A percentile compares a stretch with the other conserved stretches of the same genome.
Conservation (phyloP, 2,888 invertebrate species). For the Ephialtes manifestator region DNA sequence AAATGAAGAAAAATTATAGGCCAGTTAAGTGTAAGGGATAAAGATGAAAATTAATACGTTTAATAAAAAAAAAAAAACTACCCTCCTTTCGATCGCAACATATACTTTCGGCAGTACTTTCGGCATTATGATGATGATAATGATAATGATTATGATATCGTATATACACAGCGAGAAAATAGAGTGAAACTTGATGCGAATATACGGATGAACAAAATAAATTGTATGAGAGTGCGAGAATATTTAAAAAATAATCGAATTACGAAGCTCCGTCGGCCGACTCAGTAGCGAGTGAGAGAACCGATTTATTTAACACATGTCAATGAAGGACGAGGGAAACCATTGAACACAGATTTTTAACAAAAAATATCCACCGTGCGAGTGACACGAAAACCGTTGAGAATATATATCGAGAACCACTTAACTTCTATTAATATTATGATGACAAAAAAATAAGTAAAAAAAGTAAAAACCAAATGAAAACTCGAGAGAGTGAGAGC, state of each 20-base stretch:
- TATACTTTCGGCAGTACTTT: constrained; percentile 73
- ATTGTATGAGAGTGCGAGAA: constrained; percentile 73
- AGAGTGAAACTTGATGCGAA: constrained; percentile 61
- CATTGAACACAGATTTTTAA: constrained; percentile 6
- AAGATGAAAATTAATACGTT: constrained; percentile 79
- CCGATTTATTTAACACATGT: constrained; percentile 53
- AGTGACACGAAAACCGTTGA: constrained; percentile 26
- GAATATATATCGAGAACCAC: constrained; percentile 44
- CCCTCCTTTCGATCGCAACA: constrained; percentile 70
- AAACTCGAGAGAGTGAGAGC: neutral
- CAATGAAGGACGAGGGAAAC: constrained; percentile 32
- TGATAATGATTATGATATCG: constrained; percentile 69
- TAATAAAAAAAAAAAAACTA: constrained; percentile 67
- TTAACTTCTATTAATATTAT: constrained; percentile 44
- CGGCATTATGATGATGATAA: constrained; percentile 69
- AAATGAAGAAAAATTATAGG: constrained; percentile 72
- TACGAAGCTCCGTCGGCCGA: constrained; percentile 83
- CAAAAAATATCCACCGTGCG: constrained; percentile 14
- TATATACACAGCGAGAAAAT: constrained; percentile 61
- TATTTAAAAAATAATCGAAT: constrained; percentile 69
- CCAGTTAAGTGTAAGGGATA: constrained; percentile 73
- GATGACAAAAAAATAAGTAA: neutral
- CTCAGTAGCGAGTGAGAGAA: constrained; percentile 80
- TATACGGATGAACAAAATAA: constrained; percentile 52
- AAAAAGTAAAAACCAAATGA: neutral